Base-by-base conservation (phyloP, 2,888 invertebrate genomes). In the Carpatolechia fugitivella region DNA sequence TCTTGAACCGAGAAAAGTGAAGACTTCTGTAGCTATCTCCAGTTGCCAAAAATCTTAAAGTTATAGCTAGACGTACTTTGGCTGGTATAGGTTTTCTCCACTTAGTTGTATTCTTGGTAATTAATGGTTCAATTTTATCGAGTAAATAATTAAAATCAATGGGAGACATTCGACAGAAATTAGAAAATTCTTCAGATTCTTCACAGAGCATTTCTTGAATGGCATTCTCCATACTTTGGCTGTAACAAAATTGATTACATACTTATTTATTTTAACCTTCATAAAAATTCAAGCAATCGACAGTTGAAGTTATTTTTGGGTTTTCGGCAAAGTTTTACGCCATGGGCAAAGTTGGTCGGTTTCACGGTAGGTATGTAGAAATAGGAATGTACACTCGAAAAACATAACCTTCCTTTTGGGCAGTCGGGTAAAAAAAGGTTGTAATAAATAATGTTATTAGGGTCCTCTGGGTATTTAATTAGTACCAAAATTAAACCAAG, bases 1-100 rank as follows among this genome's bases (percentile, higher is more conserved):
- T 29, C 54, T 60, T 60, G 31, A 60, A 60, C n/a, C n/a, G n/a
- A n/a, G 7, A 38, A 40, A 38, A 58, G 31, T 58, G 57, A 10
- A 58, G 54, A 29, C 56, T 57, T 48, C 35, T 8, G 24, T 33
- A 57, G 36, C 33, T 52, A 18, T 59, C 60, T 48, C 58, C 58
- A 33, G 58, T 48, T 4, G 58, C 58, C 14, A 59, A 46, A 30
- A 31, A 59, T 29, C 56, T 14, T 33, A 59, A 46, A 4, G 56
- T 56, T 29, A 56, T 46, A 18, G 56, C 56, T 10, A 58, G 33
- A 16, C 58, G 56, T 2, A 52, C 24, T 53, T 41, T 49, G 1
- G 51, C 54, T 24, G 56, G 58, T n/a, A 58, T 54, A 8, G 58
- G 38, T 31, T 33, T 13, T 49, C 58, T 30, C 1, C 41, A 54